Conservation (phyloP, 2,113 vertebrate species). For the Triplophysa dalaica region DNA sequence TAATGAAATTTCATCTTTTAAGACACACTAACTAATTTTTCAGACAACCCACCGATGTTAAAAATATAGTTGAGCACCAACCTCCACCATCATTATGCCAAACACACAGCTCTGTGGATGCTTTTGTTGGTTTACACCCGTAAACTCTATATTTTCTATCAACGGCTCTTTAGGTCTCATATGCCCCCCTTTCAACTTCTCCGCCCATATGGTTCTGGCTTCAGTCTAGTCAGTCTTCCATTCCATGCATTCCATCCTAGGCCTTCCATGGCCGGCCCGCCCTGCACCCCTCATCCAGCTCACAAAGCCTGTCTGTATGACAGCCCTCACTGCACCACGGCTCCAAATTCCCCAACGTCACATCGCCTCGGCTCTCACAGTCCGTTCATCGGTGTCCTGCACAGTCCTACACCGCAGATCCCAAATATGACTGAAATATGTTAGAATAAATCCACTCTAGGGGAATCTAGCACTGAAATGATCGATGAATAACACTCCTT, state of each 20-base stretch:
- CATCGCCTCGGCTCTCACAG: slow-evolving; percentile 12
- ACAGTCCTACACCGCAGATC: background rate
- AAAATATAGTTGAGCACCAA: background rate
- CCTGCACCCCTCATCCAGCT: slow-evolving; percentile 47
- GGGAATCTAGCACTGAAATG: too few species aligned
- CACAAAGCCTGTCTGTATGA: slow-evolving; percentile 73
- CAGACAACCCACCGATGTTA: background rate
- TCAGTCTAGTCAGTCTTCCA: slow-evolving; percentile 64
- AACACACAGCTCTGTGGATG: background rate
- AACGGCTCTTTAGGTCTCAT: background rate
- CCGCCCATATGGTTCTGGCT: slow-evolving; percentile 54
- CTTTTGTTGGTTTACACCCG: background rate
- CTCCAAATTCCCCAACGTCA: slow-evolving; percentile 46
- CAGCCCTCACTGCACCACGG: slow-evolving; percentile 37
- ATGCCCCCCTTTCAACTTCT: background rate
- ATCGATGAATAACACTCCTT: too few species aligned
- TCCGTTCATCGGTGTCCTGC: background rate
- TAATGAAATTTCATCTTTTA: background rate
- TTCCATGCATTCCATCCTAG: slow-evolving; percentile 76
- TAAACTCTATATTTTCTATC: slow-evolving; percentile 13
- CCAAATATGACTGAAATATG: background rate
- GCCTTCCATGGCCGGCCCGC: slow-evolving; percentile 67
- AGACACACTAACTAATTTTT: background rate
- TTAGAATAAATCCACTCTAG: background rate
- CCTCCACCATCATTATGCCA: background rate